Percentiles rank a stretch among this genome's conserved stretches.
phyloP scores from a whole-genome alignment of 2,888 invertebrate genomes.

The Oligia fasciuncula region DNA sequence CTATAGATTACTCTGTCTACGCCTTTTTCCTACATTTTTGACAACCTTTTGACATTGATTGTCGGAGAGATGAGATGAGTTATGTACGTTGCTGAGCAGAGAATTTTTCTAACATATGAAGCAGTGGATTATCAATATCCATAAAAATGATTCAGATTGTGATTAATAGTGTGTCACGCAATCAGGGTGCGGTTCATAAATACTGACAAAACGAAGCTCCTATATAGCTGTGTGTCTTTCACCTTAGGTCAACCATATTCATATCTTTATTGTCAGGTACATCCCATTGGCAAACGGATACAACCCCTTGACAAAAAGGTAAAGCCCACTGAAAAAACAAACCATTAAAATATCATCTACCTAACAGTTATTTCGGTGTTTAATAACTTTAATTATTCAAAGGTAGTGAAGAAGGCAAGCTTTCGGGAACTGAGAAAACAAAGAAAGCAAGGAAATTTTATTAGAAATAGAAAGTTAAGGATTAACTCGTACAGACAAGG shows the following conservation, averaged over 20 bases:
- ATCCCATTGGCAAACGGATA: neutral
- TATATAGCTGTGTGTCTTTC: neutral
- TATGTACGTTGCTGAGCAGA: no score
- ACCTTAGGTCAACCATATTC: slow-evolving; percentile 1
- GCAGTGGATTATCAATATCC: no score
- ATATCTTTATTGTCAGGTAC: slow-evolving; percentile 40
- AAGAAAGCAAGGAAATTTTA: neutral
- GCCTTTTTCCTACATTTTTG: no score
- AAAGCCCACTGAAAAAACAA: neutral
- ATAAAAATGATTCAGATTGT: neutral
- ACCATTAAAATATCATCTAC: slow-evolving; percentile 3
- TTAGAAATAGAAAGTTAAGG: slow-evolving; percentile 20
- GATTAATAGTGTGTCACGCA: neutral
- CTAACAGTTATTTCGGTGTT: slow-evolving; percentile 36
- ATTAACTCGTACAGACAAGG: neutral
- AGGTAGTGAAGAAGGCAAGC: slow-evolving; percentile 64
- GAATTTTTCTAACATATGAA: no score
- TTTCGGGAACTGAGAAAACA: neutral
- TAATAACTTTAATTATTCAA: slow-evolving; percentile 64
- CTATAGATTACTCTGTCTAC: no score
- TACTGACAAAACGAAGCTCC: neutral
- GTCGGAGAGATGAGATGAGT: no score
- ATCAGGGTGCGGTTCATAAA: neutral
- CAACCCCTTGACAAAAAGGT: neutral
- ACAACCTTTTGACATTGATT: no score